Evolutionary conservation across 2,797 vertebrate genomes (phyloP).

Genomic region (Bovichtus diacanthus): DNA sequence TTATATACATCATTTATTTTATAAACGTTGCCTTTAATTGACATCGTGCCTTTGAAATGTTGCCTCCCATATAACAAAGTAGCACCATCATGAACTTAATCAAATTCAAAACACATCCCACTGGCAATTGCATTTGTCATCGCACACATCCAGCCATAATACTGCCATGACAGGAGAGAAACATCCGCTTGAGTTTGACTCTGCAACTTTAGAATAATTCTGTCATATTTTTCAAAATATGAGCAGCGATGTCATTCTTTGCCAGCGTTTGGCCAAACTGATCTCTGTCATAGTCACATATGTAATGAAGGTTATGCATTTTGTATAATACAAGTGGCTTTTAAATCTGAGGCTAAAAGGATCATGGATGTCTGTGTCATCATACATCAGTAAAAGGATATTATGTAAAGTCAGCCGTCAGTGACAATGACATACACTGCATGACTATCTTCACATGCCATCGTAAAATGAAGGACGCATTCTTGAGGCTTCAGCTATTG

Average conservation of each 20-base stretch:
- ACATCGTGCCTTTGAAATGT: neutral
- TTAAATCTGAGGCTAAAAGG: slow-evolving; percentile 15
- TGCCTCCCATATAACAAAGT: neutral
- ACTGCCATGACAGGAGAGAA: slow-evolving; percentile 34
- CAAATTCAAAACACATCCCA: slow-evolving; percentile 15
- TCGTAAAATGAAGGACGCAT: too few species aligned
- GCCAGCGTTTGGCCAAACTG: neutral
- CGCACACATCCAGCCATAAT: slow-evolving; percentile 2
- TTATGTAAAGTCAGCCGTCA: slow-evolving; percentile 2
- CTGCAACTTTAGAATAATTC: slow-evolving; percentile 10
- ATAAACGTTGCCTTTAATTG: neutral
- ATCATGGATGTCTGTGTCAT: slow-evolving; percentile 18
- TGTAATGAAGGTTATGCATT: neutral
- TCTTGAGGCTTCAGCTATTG: slow-evolving; percentile 2
- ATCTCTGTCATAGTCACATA: neutral
- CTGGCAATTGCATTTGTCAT: slow-evolving; percentile 19
- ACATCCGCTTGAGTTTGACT: slow-evolving; percentile 23
- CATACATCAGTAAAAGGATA: neutral
- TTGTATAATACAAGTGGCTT: neutral
- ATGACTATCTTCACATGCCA: too few species aligned
- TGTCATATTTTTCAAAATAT: slow-evolving; percentile 14
- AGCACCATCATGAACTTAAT: neutral
- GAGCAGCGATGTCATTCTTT: neutral
- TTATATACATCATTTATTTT: neutral
- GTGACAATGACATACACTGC: neutral